Evolutionary conservation across 2,113 vertebrate genomes (phyloP).

Genomic region (Bagarius yarrelli): DNA sequence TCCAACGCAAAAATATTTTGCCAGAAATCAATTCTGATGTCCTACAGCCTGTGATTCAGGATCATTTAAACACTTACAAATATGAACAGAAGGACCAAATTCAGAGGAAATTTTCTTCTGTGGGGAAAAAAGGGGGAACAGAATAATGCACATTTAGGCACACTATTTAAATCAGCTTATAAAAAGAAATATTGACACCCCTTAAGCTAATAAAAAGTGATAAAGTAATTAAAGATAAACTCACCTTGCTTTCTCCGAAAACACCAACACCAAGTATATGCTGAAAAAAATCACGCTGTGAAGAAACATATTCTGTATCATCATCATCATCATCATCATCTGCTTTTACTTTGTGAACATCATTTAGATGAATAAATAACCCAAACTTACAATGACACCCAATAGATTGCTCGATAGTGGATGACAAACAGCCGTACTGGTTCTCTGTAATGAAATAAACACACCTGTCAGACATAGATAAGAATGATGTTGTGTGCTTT

Average conservation of each 20-base stretch:
- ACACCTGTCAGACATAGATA: background rate
- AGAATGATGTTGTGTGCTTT: background rate
- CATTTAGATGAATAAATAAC: background rate
- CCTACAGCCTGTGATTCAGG: background rate
- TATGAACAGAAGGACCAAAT: slow-evolving; percentile 83
- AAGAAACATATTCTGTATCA: slow-evolving; percentile 41
- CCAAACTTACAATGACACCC: slow-evolving; percentile 83
- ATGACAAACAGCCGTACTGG: slow-evolving; percentile 73
- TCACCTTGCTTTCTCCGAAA: slow-evolving; percentile 90
- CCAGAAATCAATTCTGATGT: background rate
- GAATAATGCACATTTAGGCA: background rate
- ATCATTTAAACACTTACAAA: slow-evolving; percentile 77
- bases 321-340: background rate
- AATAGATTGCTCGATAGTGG: slow-evolving; percentile 77
- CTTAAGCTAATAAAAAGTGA: background rate
- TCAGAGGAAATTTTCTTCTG: slow-evolving; percentile 93
- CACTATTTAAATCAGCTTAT: background rate
- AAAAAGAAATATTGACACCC: background rate
- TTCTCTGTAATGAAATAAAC: slow-evolving; percentile 60
- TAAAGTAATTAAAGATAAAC: slow-evolving; percentile 40
- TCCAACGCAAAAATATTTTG: background rate
- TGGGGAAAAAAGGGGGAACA: slow-evolving; percentile 6
- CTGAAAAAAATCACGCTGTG: slow-evolving; percentile 81
- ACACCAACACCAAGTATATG: slow-evolving; percentile 82
- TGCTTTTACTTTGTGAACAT: background rate